A percentile compares a stretch with the other conserved stretches of the same genome.
These are phyloP conservation scores for Microvelia longipes DNA, from an alignment of 1,140 invertebrate genomes.

Conservation along the genomic window DNA sequence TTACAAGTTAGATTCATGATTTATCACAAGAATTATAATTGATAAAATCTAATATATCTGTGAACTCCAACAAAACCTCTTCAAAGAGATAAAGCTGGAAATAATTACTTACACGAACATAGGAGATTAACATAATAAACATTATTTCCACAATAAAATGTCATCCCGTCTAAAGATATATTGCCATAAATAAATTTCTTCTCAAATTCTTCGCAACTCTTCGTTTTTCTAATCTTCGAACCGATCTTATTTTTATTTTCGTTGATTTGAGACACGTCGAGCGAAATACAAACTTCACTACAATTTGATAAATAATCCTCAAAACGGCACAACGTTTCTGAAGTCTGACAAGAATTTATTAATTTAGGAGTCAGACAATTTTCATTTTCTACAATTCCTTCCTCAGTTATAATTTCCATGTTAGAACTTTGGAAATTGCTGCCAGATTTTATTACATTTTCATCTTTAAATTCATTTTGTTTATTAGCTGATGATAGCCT, in stretches of 20 bases:
- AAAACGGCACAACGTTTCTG: not conserved
- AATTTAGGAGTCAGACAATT: not conserved
- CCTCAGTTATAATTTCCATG: too few species aligned
- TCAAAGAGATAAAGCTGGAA: too few species aligned
- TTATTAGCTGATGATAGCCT: too few species aligned
- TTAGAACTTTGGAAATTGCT: too few species aligned
- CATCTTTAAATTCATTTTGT: too few species aligned
- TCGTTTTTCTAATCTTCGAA: not conserved
- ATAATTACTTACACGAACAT: conserved; percentile 2
- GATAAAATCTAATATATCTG: too few species aligned
- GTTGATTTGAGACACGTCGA: not conserved
- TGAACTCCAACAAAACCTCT: too few species aligned
- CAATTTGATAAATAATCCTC: not conserved
- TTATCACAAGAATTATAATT: too few species aligned
- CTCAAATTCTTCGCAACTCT: not conserved
- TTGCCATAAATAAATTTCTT: not conserved
- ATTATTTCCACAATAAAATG: not conserved
- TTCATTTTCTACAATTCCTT: too few species aligned
- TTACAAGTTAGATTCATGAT: too few species aligned
- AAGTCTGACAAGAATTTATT: not conserved
- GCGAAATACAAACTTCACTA: not conserved
- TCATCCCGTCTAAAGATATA: not conserved
- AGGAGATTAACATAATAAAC: not conserved
- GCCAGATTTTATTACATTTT: too few species aligned
- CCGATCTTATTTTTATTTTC: not conserved